These are phyloP conservation scores for Sebastes aleutianus DNA, from an alignment of 2,797 vertebrate genomes.

Conservation along the genomic window DNA sequence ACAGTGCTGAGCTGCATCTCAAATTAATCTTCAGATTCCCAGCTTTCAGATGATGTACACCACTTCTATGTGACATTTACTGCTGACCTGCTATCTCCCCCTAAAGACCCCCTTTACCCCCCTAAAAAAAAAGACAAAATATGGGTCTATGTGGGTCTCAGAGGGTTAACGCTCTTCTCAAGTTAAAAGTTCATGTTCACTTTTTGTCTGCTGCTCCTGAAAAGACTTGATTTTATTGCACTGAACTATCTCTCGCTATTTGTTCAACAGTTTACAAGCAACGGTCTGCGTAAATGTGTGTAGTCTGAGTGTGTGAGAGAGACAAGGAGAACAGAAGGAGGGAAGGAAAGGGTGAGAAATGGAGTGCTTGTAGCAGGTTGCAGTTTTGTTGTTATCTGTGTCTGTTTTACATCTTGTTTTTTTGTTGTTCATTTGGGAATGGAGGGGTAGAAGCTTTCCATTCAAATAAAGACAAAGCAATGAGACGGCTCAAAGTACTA, in stretches of 20 bases:
- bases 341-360: neutral
- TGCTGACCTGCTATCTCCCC: too few relatives aligned
- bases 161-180: too few relatives aligned
- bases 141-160: too few relatives aligned
- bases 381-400: neutral
- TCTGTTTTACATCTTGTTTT: neutral
- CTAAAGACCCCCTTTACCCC: fast-evolving
- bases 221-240: neutral
- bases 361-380: neutral
- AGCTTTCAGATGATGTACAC: too few relatives aligned
- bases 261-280: neutral
- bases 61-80: too few relatives aligned
- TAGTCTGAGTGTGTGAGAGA: neutral
- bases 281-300: neutral
- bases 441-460: neutral
- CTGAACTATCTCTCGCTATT: neutral
- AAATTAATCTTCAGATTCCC: too few relatives aligned
- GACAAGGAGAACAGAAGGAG: neutral
- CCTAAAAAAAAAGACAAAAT: too few relatives aligned
- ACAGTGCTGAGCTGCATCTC: too few relatives aligned
- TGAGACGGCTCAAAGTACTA: neutral
- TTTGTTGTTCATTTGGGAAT: neutral
- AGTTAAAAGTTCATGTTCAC: neutral
- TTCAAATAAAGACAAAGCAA: neutral
- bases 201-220: neutral